phyloP scores from a whole-genome alignment of 2,113 vertebrate genomes.

The Blennius ocellaris region DNA sequence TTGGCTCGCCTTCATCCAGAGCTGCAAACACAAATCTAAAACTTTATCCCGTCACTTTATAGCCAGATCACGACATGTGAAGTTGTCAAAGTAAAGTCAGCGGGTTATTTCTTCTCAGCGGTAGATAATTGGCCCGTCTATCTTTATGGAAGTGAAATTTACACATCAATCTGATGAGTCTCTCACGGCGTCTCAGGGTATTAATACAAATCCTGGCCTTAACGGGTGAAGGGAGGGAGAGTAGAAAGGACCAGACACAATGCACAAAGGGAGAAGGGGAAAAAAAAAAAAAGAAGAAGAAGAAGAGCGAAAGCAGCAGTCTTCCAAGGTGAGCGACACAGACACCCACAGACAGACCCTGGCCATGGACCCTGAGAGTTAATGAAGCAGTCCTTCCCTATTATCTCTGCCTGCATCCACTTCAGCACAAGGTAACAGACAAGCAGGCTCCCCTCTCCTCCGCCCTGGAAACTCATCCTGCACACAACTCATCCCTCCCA shows the following conservation, averaged over 20 bases:
- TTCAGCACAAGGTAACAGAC: conserved; percentile 53
- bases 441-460: conserved; percentile 15
- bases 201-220: conserved; percentile 33
- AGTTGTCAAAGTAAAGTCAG: conserved; percentile 1
- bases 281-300: no score
- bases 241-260: conserved; percentile 20
- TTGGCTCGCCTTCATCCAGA: conserved; percentile 1
- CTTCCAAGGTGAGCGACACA: conserved; percentile 62
- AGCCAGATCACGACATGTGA: conserved; percentile 3
- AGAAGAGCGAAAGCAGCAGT: conserved; percentile 46
- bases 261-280: conserved; percentile 14
- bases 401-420: conserved; percentile 58
- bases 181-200: neutral
- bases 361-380: conserved; percentile 67
- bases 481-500: conserved; percentile 64
- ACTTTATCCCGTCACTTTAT: conserved; percentile 10
- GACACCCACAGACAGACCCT: conserved; percentile 50
- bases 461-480: conserved; percentile 47
- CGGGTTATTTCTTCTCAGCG: conserved; percentile 3
- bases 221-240: neutral
- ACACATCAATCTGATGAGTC: conserved; percentile 14
- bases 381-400: conserved; percentile 66
- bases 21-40: conserved; percentile 8
- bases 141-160: conserved; percentile 38
- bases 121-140: conserved; percentile 23